Conservation (phyloP, 2,797 vertebrate species). For the Pantherophis vulpinus region DNA sequence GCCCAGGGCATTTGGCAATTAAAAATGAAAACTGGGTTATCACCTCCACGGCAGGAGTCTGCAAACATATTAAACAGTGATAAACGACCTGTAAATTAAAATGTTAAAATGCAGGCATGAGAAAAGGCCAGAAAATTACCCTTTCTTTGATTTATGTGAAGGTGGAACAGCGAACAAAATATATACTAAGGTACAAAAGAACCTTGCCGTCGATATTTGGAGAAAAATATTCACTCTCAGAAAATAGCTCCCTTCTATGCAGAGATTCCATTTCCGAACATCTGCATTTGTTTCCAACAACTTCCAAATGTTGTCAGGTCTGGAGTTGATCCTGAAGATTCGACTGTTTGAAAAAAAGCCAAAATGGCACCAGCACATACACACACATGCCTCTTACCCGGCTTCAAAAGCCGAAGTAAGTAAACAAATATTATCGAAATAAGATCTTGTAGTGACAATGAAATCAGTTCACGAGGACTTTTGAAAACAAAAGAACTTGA, state of each 20-base stretch:
- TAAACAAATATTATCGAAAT: background rate
- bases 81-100: slow-evolving; percentile 9
- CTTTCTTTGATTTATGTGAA: background rate
- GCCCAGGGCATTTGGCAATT: background rate
- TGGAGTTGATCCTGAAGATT: background rate
- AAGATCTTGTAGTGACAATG: background rate
- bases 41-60: background rate
- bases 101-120: background rate
- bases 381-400: background rate
- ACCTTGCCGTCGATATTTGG: background rate
- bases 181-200: background rate
- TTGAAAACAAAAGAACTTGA: background rate
- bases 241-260: background rate
- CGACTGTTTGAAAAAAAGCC: background rate
- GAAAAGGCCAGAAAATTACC: background rate
- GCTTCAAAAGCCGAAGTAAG: background rate
- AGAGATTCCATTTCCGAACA: background rate
- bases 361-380: background rate
- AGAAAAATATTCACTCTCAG: background rate
- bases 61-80: background rate
- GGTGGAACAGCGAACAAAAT: background rate
- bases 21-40: background rate
- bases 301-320: background rate
- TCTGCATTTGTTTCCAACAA: background rate
- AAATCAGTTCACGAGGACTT: background rate